A percentile compares a stretch with the other conserved stretches of the same genome.
phyloP scores from a whole-genome alignment of 2,113 vertebrate species.

The Tauraco erythrolophus region DNA sequence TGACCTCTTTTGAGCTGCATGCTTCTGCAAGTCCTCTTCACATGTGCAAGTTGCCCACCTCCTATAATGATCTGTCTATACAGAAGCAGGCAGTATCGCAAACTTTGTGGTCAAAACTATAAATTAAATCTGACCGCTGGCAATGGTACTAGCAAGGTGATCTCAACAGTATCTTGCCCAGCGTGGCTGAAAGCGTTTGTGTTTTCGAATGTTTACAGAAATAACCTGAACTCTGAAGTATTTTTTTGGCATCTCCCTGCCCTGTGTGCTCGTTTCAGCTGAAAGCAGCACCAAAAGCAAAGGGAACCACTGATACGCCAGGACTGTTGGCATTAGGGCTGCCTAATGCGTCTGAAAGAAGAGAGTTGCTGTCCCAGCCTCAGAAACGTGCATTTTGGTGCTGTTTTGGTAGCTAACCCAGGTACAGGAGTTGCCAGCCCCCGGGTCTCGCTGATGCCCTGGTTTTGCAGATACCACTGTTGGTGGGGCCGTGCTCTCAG shows the following conservation, averaged over 20 bases:
- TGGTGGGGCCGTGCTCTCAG: neutral
- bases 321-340: neutral
- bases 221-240: neutral
- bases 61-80: neutral
- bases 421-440: neutral
- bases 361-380: neutral
- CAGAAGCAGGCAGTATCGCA: neutral
- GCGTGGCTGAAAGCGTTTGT: neutral
- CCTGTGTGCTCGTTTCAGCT: neutral
- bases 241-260: neutral
- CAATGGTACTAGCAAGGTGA: neutral
- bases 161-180: accelerated
- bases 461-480: neutral
- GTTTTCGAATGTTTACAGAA: neutral
- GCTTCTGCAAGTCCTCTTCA: neutral
- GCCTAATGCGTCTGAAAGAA: neutral
- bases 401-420: accelerated
- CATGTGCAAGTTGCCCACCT: accelerated
- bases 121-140: neutral
- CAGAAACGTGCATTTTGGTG: neutral
- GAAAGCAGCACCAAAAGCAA: neutral
- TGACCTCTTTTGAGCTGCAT: neutral
- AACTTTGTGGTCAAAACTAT: neutral
- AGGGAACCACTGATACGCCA: neutral
- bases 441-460: neutral